These are phyloP conservation scores for Macaria notata DNA, from an alignment of 2,888 invertebrate genomes.

Conservation along the genomic window DNA sequence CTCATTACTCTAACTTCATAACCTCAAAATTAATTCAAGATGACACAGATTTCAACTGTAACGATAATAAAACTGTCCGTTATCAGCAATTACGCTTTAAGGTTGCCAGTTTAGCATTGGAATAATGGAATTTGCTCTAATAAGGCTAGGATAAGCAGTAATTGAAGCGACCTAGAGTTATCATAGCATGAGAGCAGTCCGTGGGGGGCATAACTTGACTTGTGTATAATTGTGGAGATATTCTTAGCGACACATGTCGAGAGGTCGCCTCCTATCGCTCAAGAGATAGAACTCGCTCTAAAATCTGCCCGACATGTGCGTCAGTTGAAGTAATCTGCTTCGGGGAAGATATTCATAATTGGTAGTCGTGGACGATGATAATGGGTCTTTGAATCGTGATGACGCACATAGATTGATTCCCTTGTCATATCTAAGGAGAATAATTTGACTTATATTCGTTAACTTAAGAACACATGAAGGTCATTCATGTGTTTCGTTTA, in stretches of 20 bases:
- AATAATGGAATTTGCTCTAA: slow-evolving; percentile 51
- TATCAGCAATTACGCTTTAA: neutral
- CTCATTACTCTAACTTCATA: neutral
- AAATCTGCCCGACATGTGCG: slow-evolving; percentile 19
- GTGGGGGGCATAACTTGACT: slow-evolving; percentile 64
- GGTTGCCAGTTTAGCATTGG: slow-evolving; percentile 13
- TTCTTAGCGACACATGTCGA: slow-evolving; percentile 39
- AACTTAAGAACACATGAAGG: no score
- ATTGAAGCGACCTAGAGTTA: slow-evolving; percentile 57
- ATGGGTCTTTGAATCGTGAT: no score
- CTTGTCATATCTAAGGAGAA: neutral
- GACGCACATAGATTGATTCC: neutral
- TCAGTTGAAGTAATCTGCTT: slow-evolving; percentile 3
- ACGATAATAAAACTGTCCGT: no score
- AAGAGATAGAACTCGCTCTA: slow-evolving; percentile 17
- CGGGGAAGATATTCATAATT: neutral
- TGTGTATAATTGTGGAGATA: slow-evolving; percentile 28
- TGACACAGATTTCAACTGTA: no score
- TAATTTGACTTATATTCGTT: no score
- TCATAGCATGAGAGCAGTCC: slow-evolving; percentile 69
- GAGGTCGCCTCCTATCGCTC: slow-evolving; percentile 34
- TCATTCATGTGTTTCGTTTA: no score
- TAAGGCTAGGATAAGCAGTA: slow-evolving; percentile 46
- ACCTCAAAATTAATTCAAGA: no score
- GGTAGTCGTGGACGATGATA: no score